Percentiles rank a stretch among this genome's conserved stretches.
Conservation (phyloP, 2,113 vertebrate genomes). For the Amazona guildingii region DNA sequence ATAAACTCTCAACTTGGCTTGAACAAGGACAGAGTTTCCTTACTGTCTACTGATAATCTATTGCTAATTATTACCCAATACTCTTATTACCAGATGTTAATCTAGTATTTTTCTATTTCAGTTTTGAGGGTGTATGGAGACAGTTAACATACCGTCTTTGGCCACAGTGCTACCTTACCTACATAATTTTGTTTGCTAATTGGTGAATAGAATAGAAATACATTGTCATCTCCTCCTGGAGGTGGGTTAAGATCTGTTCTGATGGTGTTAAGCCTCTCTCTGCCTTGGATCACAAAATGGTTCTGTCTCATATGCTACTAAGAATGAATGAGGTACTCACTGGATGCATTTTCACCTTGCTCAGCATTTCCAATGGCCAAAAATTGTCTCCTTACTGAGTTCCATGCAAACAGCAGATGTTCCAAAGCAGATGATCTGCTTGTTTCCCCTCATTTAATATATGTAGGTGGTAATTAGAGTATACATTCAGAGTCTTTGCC, state of each 20-base stretch:
- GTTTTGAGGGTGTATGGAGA: background rate
- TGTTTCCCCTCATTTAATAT: background rate
- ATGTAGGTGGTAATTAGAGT: background rate
- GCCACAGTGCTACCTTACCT: background rate
- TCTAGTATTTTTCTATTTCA: background rate
- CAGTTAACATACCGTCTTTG: background rate
- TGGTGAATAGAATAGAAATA: background rate
- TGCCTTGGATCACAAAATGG: background rate
- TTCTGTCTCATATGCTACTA: background rate
- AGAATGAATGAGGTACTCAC: background rate
- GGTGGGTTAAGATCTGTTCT: background rate
- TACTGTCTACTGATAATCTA: background rate
- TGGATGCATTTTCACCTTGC: background rate
- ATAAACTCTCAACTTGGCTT: background rate
- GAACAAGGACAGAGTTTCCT: background rate
- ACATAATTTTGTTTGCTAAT: background rate
- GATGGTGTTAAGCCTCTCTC: background rate
- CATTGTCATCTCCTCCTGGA: background rate
- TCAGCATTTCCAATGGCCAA: background rate
- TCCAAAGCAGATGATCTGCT: background rate
- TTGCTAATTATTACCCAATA: background rate
- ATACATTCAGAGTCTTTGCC: background rate
- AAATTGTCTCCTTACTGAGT: background rate
- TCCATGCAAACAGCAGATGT: background rate
- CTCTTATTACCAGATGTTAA: background rate